Evolutionary conservation across 2,888 invertebrate species (phyloP).

Genomic region (Pherbina coryleti): DNA sequence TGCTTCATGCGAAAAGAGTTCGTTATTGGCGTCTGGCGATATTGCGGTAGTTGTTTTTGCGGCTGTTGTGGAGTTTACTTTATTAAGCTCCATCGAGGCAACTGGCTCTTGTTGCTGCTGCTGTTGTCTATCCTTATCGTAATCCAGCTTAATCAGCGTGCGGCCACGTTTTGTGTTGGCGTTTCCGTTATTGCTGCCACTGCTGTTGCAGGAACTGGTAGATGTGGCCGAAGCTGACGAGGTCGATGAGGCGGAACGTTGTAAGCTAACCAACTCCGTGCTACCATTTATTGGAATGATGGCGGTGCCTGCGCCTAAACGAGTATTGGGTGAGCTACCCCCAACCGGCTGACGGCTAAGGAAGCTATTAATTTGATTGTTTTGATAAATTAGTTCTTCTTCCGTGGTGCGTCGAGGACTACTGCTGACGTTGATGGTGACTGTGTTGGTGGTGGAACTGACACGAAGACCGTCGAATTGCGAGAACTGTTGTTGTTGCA

Average conservation of each 20-base stretch:
- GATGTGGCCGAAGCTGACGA: conserved; percentile 59
- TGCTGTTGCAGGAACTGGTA: conserved; percentile 55
- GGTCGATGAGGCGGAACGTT: conserved; percentile 65
- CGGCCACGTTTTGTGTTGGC: conserved; percentile 58
- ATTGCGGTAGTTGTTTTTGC: neutral
- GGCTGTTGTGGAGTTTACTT: conserved; percentile 37
- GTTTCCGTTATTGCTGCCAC: conserved; percentile 48
- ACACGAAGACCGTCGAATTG: conserved; percentile 65
- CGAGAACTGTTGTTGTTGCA: neutral
- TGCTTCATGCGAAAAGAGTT: conserved; percentile 64
- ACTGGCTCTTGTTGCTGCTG: conserved; percentile 35
- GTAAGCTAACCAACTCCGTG: conserved; percentile 52
- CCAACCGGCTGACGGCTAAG: conserved; percentile 57
- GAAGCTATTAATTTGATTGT: conserved; percentile 66
- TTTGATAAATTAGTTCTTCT: conserved; percentile 64
- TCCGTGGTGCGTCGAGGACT: conserved; percentile 56
- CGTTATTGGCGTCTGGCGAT: conserved; percentile 39
- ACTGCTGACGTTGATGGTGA: conserved; percentile 72
- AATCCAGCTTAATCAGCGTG: conserved; percentile 67
- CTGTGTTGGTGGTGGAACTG: conserved; percentile 73
- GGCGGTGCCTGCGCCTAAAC: conserved; percentile 19
- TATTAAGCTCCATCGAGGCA: neutral
- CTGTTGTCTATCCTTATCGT: conserved; percentile 57
- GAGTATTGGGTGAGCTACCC: neutral
- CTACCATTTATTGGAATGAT: neutral